phyloP scores from a whole-genome alignment of 2,113 vertebrate genomes.

The Rhipidura dahli region DNA sequence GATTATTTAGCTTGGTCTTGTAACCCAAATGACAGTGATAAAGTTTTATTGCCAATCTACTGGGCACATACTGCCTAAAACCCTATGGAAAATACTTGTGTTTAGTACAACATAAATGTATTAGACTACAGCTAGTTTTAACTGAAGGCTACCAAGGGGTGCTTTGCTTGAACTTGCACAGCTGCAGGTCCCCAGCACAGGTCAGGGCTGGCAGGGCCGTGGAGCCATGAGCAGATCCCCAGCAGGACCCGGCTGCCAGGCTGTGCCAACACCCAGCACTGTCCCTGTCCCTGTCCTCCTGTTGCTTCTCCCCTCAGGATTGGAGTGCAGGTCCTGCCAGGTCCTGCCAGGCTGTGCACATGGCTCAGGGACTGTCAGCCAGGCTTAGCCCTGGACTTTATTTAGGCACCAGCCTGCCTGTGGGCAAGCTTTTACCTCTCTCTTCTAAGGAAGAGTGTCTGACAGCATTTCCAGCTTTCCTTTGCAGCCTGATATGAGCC shows the following conservation, averaged over 20 bases:
- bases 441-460: not conserved
- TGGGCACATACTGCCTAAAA: not conserved
- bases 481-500: not conserved
- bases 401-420: not conserved
- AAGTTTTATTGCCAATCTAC: not conserved
- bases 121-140: not conserved
- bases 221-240: not conserved
- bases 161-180: not conserved
- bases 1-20: not conserved
- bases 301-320: not conserved
- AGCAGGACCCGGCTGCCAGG: accelerated
- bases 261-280: accelerated
- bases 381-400: not conserved
- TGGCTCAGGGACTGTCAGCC: not conserved
- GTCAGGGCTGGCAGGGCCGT: accelerated
- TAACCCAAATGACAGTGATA: not conserved
- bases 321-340: not conserved
- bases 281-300: not conserved
- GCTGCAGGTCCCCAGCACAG: not conserved
- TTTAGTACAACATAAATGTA: not conserved
- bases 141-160: not conserved
- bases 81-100: not conserved
- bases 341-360: not conserved
- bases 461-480: not conserved
- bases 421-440: not conserved